Evolutionary conservation across 2,797 vertebrate genomes (phyloP).

Genomic region (Sylvilagus floridanus): DNA sequence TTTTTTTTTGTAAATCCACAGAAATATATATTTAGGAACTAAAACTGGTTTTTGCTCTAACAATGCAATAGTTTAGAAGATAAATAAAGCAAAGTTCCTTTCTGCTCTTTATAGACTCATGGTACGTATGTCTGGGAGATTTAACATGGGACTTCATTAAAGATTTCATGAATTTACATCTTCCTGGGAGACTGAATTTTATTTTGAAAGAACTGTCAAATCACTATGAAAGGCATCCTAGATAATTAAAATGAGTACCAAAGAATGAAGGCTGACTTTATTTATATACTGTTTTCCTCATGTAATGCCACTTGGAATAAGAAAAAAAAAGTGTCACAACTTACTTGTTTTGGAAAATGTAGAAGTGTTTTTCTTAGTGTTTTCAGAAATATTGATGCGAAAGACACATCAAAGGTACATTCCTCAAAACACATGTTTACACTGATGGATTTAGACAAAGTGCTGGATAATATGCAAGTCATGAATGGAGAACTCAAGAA

Average conservation of each 20-base stretch:
- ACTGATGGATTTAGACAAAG: not conserved
- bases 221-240: not conserved
- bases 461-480: not conserved
- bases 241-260: conserved; percentile 33
- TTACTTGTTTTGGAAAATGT: conserved; percentile 1
- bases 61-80: not conserved
- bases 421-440: conserved; percentile 7
- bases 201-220: conserved; percentile 39
- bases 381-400: not conserved
- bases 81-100: not conserved
- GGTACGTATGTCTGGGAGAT: not conserved
- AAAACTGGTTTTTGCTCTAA: not conserved
- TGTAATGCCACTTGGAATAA: not conserved
- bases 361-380: conserved; percentile 17
- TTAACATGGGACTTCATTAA: not conserved
- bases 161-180: not conserved
- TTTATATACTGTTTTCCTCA: not conserved
- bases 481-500: not conserved
- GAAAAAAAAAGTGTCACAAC: not conserved
- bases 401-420: not conserved
- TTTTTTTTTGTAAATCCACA: not conserved
- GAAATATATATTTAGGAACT: not conserved
- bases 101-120: not conserved
- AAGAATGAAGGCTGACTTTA: conserved; percentile 1
- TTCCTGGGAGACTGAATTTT: conserved; percentile 17